phyloP scores from a whole-genome alignment of 2,888 invertebrate genomes.

The Adelognathus sp. region DNA sequence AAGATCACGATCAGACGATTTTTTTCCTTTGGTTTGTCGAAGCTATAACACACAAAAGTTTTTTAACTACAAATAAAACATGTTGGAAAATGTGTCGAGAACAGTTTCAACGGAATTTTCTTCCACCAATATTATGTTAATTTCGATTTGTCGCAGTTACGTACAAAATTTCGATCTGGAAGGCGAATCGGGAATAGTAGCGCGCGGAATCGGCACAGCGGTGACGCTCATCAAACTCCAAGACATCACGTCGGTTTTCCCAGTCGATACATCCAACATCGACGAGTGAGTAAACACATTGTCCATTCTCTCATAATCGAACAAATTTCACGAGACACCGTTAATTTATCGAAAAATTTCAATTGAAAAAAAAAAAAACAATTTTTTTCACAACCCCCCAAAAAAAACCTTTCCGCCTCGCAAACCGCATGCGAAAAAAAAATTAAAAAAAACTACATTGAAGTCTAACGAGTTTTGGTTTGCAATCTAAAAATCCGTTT shows the following conservation, averaged over 20 bases:
- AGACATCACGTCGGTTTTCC: conserved; percentile 78
- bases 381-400: conserved; percentile 23
- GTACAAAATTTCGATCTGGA: conserved; percentile 97
- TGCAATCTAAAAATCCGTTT: conserved; percentile 69
- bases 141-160: conserved; percentile 83
- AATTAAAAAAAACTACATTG: conserved; percentile 59
- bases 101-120: background rate
- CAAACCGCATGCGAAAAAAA: conserved; percentile 67
- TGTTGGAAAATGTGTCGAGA: too few species aligned
- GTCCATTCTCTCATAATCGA: too few species aligned
- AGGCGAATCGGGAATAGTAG: conserved; percentile 98
- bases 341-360: too few species aligned
- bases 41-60: too few species aligned
- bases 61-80: too few species aligned
- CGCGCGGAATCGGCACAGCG: conserved; percentile 96
- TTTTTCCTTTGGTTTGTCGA: background rate
- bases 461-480: conserved; percentile 72
- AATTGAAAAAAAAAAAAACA: conserved; percentile 32
- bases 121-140: background rate
- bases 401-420: conserved; percentile 67
- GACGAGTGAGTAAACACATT: conserved; percentile 84
- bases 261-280: conserved; percentile 80
- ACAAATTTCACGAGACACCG: background rate
- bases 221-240: conserved; percentile 87
- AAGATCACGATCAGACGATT: too few species aligned